These are phyloP conservation scores for Diaperis boleti DNA, from an alignment of 2,888 invertebrate genomes.

Conservation along the genomic window DNA sequence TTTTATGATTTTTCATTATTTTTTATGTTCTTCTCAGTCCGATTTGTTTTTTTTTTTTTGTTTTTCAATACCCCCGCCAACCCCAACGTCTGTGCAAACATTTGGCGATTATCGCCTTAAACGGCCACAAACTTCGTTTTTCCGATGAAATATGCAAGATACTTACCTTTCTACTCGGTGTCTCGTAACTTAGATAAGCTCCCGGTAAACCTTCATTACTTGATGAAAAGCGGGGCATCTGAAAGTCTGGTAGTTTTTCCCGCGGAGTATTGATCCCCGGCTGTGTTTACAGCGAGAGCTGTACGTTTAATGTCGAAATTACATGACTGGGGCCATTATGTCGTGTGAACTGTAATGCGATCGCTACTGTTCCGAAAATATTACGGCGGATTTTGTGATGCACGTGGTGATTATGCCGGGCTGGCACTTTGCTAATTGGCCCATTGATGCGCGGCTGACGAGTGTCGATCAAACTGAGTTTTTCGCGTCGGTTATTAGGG, in stretches of 20 bases:
- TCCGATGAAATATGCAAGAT: conserved; percentile 1
- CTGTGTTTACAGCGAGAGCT: neutral
- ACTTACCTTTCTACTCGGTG: neutral
- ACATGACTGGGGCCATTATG: neutral
- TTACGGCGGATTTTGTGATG: neutral
- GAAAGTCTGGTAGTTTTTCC: neutral
- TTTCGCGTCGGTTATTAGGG: too few species aligned
- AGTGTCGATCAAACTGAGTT: neutral
- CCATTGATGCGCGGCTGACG: neutral
- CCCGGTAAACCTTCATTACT: neutral
- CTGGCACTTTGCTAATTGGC: neutral
- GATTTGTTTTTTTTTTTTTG: too few species aligned
- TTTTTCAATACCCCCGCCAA: too few species aligned
- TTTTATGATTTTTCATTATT: too few species aligned
- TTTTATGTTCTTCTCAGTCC: too few species aligned
- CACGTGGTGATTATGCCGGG: neutral
- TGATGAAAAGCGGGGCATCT: neutral
- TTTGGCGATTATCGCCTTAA: too few species aligned
- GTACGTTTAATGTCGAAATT: conserved; percentile 2
- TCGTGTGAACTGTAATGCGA: conserved; percentile 4
- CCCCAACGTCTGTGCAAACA: too few species aligned
- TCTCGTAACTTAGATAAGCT: neutral
- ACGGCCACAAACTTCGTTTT: conserved; percentile 1
- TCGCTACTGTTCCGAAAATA: neutral
- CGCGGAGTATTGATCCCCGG: neutral